These are phyloP conservation scores for Antechinus flavipes DNA, from an alignment of 2,113 vertebrate genomes.

Conservation along the genomic window DNA sequence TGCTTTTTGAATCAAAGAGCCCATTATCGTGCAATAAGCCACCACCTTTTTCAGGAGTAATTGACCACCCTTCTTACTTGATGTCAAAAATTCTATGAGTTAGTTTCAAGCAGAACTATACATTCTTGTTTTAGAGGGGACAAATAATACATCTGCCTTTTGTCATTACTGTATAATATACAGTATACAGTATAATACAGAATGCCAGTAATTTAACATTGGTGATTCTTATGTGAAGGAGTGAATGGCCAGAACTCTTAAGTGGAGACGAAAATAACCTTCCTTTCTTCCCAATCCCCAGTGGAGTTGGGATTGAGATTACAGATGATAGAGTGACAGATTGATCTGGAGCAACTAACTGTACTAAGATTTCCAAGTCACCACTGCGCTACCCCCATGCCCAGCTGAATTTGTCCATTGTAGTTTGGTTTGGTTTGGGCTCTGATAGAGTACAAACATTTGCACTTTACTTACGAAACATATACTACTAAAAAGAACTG, in stretches of 20 bases:
- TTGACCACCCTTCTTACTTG: slow-evolving; percentile 15
- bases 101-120: slow-evolving; percentile 23
- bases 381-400: background rate
- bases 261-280: background rate
- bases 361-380: background rate
- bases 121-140: slow-evolving; percentile 10
- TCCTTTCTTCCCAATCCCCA: background rate
- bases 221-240: background rate
- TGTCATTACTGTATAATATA: background rate
- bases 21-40: slow-evolving; percentile 33
- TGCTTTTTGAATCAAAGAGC: background rate
- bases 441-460: background rate
- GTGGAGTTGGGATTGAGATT: background rate
- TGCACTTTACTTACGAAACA: background rate
- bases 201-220: background rate
- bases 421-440: background rate
- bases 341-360: background rate
- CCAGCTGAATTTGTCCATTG: background rate
- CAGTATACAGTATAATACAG: background rate
- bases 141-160: slow-evolving; percentile 5
- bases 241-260: background rate
- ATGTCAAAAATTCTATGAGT: slow-evolving; percentile 23
- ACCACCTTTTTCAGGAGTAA: background rate
- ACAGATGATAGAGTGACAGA: background rate
- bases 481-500: background rate